Conservation (phyloP, 2,113 vertebrate species). For the Apodemus sylvaticus region DNA sequence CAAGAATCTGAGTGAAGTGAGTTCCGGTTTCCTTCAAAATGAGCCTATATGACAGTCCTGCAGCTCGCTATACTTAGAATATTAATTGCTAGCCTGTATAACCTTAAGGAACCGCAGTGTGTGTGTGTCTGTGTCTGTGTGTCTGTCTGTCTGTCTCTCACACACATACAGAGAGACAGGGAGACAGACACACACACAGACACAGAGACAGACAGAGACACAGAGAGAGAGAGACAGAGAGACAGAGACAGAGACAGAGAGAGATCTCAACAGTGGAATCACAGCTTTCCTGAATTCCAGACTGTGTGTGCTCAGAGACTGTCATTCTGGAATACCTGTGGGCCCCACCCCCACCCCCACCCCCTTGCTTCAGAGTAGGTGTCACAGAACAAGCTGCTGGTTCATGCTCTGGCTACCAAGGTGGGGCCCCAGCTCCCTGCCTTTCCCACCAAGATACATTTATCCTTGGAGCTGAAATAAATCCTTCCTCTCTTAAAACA, state of each 20-base stretch:
- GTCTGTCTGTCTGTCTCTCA: no score
- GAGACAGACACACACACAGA: no score
- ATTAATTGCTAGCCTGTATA: background rate
- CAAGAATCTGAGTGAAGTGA: slow-evolving; percentile 21
- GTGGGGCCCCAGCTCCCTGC: background rate
- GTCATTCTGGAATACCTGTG: no score
- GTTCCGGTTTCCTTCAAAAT: background rate
- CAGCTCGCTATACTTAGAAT: background rate
- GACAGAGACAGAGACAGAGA: no score
- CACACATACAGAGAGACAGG: no score
- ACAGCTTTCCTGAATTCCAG: background rate
- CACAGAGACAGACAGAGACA: no score
- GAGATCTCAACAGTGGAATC: background rate
- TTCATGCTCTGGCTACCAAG: background rate
- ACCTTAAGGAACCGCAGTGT: background rate
- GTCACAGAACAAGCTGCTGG: background rate
- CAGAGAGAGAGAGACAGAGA: no score
- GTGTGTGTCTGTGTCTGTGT: no score
- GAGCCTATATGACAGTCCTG: background rate
- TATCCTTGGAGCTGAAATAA: background rate
- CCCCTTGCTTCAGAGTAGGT: background rate
- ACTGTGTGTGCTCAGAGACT: background rate
- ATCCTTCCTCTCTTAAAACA: background rate
- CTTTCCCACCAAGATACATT: background rate
- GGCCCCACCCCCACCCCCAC: no score